Percentiles rank a stretch among this genome's conserved stretches.
These are phyloP conservation scores for Cynoglossus semilaevis DNA, from an alignment of 2,113 vertebrate genomes.

Conservation along the genomic window DNA sequence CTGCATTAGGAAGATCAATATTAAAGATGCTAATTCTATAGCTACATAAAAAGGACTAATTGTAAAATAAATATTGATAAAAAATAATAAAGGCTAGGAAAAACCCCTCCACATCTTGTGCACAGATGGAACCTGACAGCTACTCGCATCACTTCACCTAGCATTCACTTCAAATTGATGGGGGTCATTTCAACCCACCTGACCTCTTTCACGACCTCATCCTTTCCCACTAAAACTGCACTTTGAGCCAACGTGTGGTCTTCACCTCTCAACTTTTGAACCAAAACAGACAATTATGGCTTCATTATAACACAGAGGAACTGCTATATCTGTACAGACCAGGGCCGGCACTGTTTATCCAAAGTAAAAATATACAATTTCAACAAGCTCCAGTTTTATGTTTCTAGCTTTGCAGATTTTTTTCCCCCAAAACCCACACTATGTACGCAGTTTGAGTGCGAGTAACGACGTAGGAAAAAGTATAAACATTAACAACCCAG, in stretches of 20 bases:
- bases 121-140: constrained; percentile 3
- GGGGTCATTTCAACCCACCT: constrained; percentile 11
- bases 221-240: neutral
- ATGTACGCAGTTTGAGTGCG: too few species aligned
- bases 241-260: neutral
- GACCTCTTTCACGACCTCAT: constrained; percentile 16
- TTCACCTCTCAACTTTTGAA: neutral
- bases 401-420: neutral
- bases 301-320: neutral
- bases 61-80: too few species aligned
- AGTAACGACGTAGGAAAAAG: neutral
- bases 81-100: too few species aligned
- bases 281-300: neutral
- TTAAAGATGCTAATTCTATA: too few species aligned
- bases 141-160: neutral
- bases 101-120: constrained; percentile 8
- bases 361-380: neutral
- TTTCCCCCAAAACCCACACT: too few species aligned
- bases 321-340: neutral
- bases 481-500: constrained; percentile 23
- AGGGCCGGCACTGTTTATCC: neutral
- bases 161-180: neutral
- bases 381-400: neutral
- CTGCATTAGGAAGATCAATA: too few species aligned
- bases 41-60: too few species aligned